A percentile compares a stretch with the other conserved stretches of the same genome.
Evolutionary conservation across 2,888 invertebrate species (phyloP).

Genomic region (Leptinotarsa tumamoca): DNA sequence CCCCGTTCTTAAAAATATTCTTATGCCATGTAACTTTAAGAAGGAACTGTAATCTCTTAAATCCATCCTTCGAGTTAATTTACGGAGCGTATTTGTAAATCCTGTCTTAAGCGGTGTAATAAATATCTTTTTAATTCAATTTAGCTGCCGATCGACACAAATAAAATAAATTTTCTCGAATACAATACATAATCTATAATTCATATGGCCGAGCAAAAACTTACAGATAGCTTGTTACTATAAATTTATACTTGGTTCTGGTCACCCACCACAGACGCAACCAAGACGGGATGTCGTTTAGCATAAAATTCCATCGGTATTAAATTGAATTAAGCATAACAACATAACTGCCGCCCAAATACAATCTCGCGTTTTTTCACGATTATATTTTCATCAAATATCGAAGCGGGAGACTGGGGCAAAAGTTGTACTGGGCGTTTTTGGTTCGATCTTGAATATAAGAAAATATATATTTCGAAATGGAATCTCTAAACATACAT

Average conservation of each 20-base stretch:
- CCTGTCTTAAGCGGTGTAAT: slow-evolving; percentile 54
- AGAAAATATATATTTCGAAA: too few relatives aligned
- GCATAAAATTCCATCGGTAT: slow-evolving; percentile 43
- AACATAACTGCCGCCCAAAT: slow-evolving; percentile 63
- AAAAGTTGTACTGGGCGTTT: background rate
- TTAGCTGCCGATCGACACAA: slow-evolving; percentile 59
- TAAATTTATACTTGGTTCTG: slow-evolving; percentile 55
- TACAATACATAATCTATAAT: slow-evolving; percentile 65
- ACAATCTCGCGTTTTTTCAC: slow-evolving; percentile 51
- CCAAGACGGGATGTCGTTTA: slow-evolving; percentile 39
- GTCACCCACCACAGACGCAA: slow-evolving; percentile 51
- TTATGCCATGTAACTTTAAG: slow-evolving; percentile 21
- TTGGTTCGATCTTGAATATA: too few relatives aligned
- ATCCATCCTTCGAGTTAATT: slow-evolving; percentile 42
- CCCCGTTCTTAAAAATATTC: slow-evolving; percentile 20
- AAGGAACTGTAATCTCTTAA: slow-evolving; percentile 26
- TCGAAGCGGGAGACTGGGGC: slow-evolving; percentile 15
- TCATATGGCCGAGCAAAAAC: slow-evolving; percentile 59
- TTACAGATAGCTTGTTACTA: slow-evolving; percentile 54
- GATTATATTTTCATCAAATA: slow-evolving; percentile 39
- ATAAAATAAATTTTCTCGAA: slow-evolving; percentile 61
- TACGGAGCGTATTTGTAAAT: slow-evolving; percentile 49
- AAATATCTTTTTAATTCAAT: slow-evolving; percentile 60
- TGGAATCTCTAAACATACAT: too few relatives aligned
- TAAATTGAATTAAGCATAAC: slow-evolving; percentile 56